Conservation (phyloP, 2,888 invertebrate genomes). For the Balanococcus diminutus region DNA sequence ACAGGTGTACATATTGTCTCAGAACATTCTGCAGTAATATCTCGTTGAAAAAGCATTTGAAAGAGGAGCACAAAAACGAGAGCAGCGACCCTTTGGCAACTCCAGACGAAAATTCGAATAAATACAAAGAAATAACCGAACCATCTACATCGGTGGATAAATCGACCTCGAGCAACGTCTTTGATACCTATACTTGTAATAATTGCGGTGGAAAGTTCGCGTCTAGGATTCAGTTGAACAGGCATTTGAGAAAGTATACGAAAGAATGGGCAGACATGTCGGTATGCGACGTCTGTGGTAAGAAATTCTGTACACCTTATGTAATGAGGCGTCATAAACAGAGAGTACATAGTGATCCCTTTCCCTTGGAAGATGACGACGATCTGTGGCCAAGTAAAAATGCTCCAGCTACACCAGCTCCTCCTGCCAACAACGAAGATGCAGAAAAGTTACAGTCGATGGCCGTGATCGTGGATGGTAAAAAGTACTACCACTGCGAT, state of each 20-base stretch:
- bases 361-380: not conserved
- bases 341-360: conserved; percentile 1
- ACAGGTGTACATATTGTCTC: not conserved
- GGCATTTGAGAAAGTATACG: conserved; percentile 45
- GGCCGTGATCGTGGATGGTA: conserved; percentile 59
- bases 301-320: conserved; percentile 61
- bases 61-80: not conserved
- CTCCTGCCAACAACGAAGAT: conserved; percentile 1
- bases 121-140: too few relatives aligned
- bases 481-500: conserved; percentile 20
- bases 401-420: not conserved
- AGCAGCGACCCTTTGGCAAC: too few relatives aligned
- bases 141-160: too few relatives aligned
- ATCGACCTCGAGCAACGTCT: too few relatives aligned
- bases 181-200: not conserved
- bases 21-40: not conserved
- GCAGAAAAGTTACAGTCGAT: conserved; percentile 56
- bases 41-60: not conserved
- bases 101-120: not conserved
- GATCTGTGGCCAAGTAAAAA: too few relatives aligned
- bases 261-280: conserved; percentile 18
- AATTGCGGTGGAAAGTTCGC: conserved; percentile 3
- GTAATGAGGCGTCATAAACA: conserved; percentile 63
- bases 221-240: conserved; percentile 3
- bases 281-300: conserved; percentile 61